Base-by-base conservation (phyloP, 2,797 vertebrate genomes). In the Oryzias sinensis region DNA sequence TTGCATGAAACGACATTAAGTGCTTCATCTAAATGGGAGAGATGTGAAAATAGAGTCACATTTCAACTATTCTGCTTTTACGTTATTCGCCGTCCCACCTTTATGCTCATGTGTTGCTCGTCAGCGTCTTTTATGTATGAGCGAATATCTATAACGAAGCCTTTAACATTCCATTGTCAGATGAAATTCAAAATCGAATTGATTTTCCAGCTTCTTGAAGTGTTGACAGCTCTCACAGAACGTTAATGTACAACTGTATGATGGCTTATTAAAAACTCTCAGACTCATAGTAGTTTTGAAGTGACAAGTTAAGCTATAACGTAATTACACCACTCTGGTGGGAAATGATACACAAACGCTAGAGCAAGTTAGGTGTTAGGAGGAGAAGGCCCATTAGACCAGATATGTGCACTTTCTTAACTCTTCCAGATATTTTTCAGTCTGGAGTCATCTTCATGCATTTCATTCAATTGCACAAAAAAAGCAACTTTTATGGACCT, bases 1-100 rank as follows among this genome's bases (percentile, higher is more conserved):
- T 82, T 57, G 53, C 27, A 68, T 54, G 65, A 60, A 72, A 42
- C 57, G 53, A 54, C 44, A 33, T 59, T 66, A 60, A 77, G 70
- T 61, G 62, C 24, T 49, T 49, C 69, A 60, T 66, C 54, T 16
- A 48, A 48, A 25, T 68, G 60, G 27, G 62, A 70, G 58, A n/a
- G 24, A 59, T 40, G 72, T 68, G 62, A 74, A 46, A 56, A 48
- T 20, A 45, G 49, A 55, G 62, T 66, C 15, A 22, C 43, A 41
- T 62, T 72, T 57, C 40, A 42, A 27, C 9, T 3, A 37, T 37
- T 37, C 33, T 37, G 33, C 33, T 37, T 37, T 37, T 37, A 13
- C 43, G 43, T 62, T 22, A 53, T 41, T 62, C 51, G 43, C 40
- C 43, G 46, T 27, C 2, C n/a, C 1, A 20, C 1, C 49, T 8